phyloP scores from a whole-genome alignment of 2,888 invertebrate species.

The Hyposoter dolosus region DNA sequence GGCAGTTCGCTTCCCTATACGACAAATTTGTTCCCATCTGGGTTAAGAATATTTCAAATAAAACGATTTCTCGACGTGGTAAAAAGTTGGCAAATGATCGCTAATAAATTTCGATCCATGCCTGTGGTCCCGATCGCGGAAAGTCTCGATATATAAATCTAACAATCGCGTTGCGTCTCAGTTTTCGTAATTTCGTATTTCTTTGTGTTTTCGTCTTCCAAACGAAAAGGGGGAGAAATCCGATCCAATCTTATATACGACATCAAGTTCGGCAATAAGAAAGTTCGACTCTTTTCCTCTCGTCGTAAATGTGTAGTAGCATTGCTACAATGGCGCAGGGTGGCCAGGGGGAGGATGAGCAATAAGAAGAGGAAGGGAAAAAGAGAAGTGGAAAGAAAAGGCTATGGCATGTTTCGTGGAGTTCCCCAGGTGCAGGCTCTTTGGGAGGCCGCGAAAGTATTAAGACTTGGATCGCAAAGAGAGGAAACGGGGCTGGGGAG shows the following conservation, averaged over 20 bases:
- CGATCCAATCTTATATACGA: constrained; percentile 71
- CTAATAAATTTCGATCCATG: constrained; percentile 21
- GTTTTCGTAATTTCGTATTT: constrained; percentile 38
- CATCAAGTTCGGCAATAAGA: constrained; percentile 83
- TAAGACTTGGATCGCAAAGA: constrained; percentile 80
- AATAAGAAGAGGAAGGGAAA: constrained; percentile 55
- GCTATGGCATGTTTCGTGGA: constrained; percentile 40
- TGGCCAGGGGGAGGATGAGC: constrained; percentile 60
- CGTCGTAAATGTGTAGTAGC: constrained; percentile 45
- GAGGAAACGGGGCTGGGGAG: constrained; percentile 56
- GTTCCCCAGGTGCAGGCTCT: constrained; percentile 72
- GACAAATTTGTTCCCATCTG: constrained; percentile 1
- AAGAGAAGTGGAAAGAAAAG: constrained; percentile 65
- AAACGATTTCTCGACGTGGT: neutral
- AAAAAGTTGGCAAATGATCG: constrained; percentile 10
- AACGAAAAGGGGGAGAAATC: constrained; percentile 46
- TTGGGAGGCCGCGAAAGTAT: constrained; percentile 75
- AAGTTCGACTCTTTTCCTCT: constrained; percentile 73
- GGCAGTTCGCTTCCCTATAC: neutral
- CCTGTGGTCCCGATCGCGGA: neutral
- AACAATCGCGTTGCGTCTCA: constrained; percentile 25
- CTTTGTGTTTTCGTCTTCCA: constrained; percentile 30
- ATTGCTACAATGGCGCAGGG: constrained; percentile 39
- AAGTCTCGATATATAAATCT: constrained; percentile 41
- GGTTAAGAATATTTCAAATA: constrained; percentile 1